Percentiles rank a stretch among this genome's conserved stretches.
Evolutionary conservation across 2,113 vertebrate species (phyloP).

Genomic region (Vulpes vulpes): DNA sequence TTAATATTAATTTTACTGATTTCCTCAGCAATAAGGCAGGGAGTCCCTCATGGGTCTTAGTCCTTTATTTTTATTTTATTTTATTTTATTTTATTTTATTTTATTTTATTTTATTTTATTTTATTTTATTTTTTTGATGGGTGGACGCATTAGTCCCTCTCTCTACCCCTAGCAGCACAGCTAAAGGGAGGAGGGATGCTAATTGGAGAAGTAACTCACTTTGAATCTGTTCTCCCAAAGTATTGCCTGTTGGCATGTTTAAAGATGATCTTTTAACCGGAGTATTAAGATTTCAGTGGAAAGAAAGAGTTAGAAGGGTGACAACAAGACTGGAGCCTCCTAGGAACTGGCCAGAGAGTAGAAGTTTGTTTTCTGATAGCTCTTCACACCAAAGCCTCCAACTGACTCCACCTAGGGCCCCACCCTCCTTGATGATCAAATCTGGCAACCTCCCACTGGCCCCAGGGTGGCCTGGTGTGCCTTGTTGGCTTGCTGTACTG

Average conservation of each 20-base stretch:
- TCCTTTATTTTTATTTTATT: background rate
- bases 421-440: background rate
- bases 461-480: no score
- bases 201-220: background rate
- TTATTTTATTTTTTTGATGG: background rate
- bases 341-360: background rate
- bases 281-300: background rate
- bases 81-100: background rate
- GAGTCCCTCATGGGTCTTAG: background rate
- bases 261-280: background rate
- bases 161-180: background rate
- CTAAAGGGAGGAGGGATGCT: background rate
- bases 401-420: background rate
- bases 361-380: background rate
- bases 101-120: conserved; percentile 20
- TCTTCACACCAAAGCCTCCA: background rate
- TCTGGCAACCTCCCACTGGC: background rate
- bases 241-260: background rate
- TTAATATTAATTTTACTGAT: conserved; percentile 1
- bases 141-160: background rate
- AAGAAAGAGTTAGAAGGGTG: background rate
- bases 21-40: background rate
- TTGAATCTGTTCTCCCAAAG: background rate
- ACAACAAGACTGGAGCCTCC: background rate
- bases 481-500: background rate